Evolutionary conservation across 2,797 vertebrate genomes (phyloP).

Genomic region (Antennarius maculatus): DNA sequence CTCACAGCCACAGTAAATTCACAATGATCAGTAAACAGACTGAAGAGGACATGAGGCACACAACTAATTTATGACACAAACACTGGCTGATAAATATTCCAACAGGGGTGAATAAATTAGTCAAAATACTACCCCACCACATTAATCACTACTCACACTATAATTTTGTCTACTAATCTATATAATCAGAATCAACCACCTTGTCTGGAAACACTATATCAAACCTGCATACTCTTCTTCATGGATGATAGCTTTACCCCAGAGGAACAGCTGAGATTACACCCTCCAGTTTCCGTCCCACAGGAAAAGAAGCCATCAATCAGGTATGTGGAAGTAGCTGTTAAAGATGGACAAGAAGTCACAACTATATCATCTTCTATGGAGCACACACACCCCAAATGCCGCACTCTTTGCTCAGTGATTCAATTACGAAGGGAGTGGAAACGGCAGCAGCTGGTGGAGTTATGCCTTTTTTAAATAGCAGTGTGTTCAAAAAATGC

Average conservation of each 20-base stretch:
- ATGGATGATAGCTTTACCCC: constrained; percentile 10
- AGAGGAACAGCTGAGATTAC: constrained; percentile 19
- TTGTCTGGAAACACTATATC: constrained; percentile 21
- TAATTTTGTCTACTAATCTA: constrained; percentile 14
- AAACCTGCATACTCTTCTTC: constrained; percentile 32
- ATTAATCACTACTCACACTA: constrained; percentile 16
- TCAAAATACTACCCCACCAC: constrained; percentile 9
- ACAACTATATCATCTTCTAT: constrained; percentile 60
- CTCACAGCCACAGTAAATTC: background rate
- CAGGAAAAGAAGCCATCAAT: constrained; percentile 44
- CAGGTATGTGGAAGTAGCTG: constrained; percentile 55
- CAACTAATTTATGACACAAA: constrained; percentile 1
- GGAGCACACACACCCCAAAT: constrained; percentile 57
- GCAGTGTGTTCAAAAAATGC: constrained; percentile 58
- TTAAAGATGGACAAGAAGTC: constrained; percentile 40
- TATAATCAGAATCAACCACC: constrained; percentile 12
- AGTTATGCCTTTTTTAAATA: constrained; percentile 78
- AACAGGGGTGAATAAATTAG: constrained; percentile 24
- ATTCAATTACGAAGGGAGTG: constrained; percentile 69
- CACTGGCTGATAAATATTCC: constrained; percentile 6
- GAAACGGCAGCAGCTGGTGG: constrained; percentile 73
- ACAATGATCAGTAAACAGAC: constrained; percentile 6
- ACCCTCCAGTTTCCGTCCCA: constrained; percentile 22
- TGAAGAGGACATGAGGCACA: constrained; percentile 9
- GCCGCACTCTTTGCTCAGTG: constrained; percentile 57